Evolutionary conservation across 2,113 vertebrate genomes (phyloP).

Genomic region (Oryzias melastigma): DNA sequence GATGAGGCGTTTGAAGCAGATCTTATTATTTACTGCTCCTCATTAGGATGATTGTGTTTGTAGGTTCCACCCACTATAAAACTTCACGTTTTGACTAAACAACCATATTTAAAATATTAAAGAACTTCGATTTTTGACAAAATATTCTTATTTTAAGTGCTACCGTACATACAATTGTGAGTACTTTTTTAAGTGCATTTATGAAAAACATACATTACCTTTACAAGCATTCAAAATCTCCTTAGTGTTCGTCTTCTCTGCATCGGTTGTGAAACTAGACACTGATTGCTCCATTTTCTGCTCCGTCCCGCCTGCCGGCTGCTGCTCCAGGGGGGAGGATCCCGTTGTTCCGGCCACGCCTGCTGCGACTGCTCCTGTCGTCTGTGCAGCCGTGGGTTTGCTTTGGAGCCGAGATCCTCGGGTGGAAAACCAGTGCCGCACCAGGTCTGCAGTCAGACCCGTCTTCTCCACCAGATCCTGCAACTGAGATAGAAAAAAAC

Average conservation of each 20-base stretch:
- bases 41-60: no score
- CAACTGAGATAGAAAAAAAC: constrained; percentile 58
- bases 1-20: not conserved
- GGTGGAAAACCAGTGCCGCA: constrained; percentile 85
- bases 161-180: no score
- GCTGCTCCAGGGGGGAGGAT: constrained; percentile 47
- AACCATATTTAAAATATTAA: no score
- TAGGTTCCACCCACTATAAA: no score
- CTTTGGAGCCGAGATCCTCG: constrained; percentile 21
- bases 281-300: constrained; percentile 59
- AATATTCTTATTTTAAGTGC: no score
- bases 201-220: constrained; percentile 61
- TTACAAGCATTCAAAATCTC: constrained; percentile 41
- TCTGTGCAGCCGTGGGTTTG: constrained; percentile 15
- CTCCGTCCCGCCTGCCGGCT: constrained; percentile 50
- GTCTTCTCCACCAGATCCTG: constrained; percentile 80
- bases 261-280: constrained; percentile 39
- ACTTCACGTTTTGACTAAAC: no score
- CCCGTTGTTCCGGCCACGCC: constrained; percentile 21
- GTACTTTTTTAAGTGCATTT: not conserved
- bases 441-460: constrained; percentile 82
- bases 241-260: constrained; percentile 18
- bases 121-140: no score
- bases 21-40: not conserved
- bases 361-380: constrained; percentile 3